Percentiles rank a stretch among this genome's conserved stretches.
Conservation (phyloP, 2,888 invertebrate genomes). For the Lithophane semibrunnea region DNA sequence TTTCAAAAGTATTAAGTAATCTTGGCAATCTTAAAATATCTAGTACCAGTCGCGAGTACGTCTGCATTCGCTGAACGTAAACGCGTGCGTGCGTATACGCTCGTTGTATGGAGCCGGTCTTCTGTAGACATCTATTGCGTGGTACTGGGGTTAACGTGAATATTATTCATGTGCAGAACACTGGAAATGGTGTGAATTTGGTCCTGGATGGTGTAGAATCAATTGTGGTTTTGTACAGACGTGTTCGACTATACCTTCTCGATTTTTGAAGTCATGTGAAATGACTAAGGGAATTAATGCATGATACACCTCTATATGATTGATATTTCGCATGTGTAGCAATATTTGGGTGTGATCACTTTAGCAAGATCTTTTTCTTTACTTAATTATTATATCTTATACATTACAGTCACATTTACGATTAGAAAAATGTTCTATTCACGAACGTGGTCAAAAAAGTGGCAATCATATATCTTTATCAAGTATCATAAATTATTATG, state of each 20-base stretch:
- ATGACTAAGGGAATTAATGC: not conserved
- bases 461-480: not conserved
- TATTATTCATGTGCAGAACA: conserved; percentile 33
- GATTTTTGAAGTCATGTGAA: not conserved
- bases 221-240: conserved; percentile 19
- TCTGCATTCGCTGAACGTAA: too few relatives aligned
- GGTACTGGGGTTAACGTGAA: not conserved
- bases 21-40: not conserved
- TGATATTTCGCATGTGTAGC: not conserved
- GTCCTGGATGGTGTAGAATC: conserved; percentile 5
- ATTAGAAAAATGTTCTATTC: not conserved
- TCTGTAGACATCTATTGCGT: not conserved
- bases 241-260: not conserved
- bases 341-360: too few relatives aligned
- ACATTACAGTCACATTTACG: not conserved
- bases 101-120: not conserved
- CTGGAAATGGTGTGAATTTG: conserved; percentile 11
- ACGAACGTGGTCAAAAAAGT: not conserved
- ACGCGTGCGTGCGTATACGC: not conserved
- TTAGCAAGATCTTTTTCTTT: not conserved
- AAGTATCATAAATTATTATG: not conserved
- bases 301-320: not conserved
- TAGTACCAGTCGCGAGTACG: not conserved
- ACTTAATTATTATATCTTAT: not conserved
- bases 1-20: not conserved